Evolutionary conservation across 1,140 invertebrate species (phyloP).

Genomic region (Drosophila azteca): DNA sequence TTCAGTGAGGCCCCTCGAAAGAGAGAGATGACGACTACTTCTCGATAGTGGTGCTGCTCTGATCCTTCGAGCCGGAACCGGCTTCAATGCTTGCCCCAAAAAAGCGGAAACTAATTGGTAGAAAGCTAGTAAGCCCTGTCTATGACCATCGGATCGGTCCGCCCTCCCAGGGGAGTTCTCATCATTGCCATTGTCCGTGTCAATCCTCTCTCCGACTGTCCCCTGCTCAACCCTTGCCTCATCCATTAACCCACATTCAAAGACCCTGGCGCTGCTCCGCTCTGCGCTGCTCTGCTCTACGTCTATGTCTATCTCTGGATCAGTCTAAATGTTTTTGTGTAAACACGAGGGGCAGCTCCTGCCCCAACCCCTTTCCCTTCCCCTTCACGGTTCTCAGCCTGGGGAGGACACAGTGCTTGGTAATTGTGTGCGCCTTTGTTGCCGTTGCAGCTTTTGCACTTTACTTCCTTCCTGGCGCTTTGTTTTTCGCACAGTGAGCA

Average conservation of each 20-base stretch:
- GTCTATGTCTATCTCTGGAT: slow-evolving; percentile 42
- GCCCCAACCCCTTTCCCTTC: too few species aligned
- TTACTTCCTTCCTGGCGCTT: slow-evolving; percentile 77
- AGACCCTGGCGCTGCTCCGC: slow-evolving; percentile 12
- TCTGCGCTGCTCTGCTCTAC: too few species aligned
- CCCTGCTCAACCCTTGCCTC: slow-evolving; percentile 17
- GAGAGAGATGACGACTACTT: too few species aligned
- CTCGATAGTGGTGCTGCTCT: too few species aligned
- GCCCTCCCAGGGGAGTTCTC: too few species aligned
- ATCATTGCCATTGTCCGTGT: not conserved
- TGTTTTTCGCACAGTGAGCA: slow-evolving; percentile 69
- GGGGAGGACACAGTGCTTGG: slow-evolving; percentile 45
- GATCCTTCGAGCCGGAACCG: too few species aligned
- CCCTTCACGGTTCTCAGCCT: too few species aligned
- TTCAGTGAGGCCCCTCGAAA: too few species aligned
- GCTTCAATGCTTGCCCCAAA: too few species aligned
- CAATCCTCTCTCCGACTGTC: slow-evolving; percentile 31
- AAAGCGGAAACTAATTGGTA: too few species aligned
- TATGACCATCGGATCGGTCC: too few species aligned
- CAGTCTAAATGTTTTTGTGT: slow-evolving; percentile 79
- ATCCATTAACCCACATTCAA: slow-evolving; percentile 51
- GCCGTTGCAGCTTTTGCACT: slow-evolving; percentile 78
- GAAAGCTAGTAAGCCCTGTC: too few species aligned
- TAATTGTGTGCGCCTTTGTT: slow-evolving; percentile 78
- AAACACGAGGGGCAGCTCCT: slow-evolving; percentile 58